Evolutionary conservation across 2,113 vertebrate genomes (phyloP), one percentile per base, ranked within the genome.

Genomic region (Engraulis encrasicolus): DNA sequence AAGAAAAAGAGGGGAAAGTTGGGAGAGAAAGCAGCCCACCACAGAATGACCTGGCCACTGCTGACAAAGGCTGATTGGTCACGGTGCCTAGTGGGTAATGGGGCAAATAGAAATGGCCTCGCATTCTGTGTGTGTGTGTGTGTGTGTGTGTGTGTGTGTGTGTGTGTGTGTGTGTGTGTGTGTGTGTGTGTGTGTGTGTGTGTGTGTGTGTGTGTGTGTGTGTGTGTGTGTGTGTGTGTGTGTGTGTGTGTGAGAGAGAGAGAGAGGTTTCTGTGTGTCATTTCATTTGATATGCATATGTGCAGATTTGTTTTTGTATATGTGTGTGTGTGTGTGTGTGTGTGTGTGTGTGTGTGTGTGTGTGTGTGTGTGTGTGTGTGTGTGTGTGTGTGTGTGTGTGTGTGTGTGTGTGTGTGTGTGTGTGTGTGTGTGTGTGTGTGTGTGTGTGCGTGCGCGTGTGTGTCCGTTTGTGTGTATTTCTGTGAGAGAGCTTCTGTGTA

Each of bases 21-120:
- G 89, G 88, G 91, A 91, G 91, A 92, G 91, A 87, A 90, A 83
- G 90, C 86, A 91, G 93, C 94, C 93, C 92, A 92, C 91, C 93
- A 93, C 96, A 97, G 98, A 98, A 98, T 98, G 98, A 99, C 96
- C 97, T 96, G 93, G 96, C 96, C 88, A 95, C 93, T 93, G 93
- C 94, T 91, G 94, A 99, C 97, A 99, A 99, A 99, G 97, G 97
- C 96, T 95, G 95, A 99, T 99, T 99, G 97, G 98, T 99, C 97
- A 99, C 96, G 97, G 97, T 97, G 96, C 96, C 97, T 97, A 97
- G 96, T 96, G 96, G 95, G 96, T 99, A 99, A 99, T 99, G 97
- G 98, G 96, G 96, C 97, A 96, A 96, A 97, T 91, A 94, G 96
- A 96, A 94, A 95, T 90, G 90, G 94, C 96, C 95, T 74, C 40